Evolutionary conservation across 2,888 invertebrate species (phyloP).

Genomic region (Polylopha cassiicola): DNA sequence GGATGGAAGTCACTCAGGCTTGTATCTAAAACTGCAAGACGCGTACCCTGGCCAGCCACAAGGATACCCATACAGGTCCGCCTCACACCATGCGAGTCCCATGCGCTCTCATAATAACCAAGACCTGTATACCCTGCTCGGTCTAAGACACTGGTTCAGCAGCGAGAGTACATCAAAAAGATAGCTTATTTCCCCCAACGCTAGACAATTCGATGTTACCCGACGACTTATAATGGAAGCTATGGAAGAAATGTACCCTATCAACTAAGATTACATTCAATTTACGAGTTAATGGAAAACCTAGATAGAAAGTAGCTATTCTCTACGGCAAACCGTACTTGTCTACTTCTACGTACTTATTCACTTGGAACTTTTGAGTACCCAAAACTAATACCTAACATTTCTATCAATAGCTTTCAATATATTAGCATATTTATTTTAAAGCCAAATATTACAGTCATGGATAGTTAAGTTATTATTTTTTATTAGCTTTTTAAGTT

Average conservation of each 20-base stretch:
- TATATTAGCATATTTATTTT: conserved; percentile 75
- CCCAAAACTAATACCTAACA: conserved; percentile 2
- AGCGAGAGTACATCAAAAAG: conserved; percentile 68
- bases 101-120: conserved; percentile 53
- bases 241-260: conserved; percentile 51
- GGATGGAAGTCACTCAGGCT: conserved; percentile 32
- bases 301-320: conserved; percentile 12
- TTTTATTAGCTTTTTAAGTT: conserved; percentile 69
- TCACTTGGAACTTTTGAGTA: conserved; percentile 9
- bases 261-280: conserved; percentile 25
- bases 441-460: conserved; percentile 78
- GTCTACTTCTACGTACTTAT: no score
- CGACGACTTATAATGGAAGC: conserved; percentile 73
- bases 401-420: conserved; percentile 65
- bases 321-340: conserved; percentile 10
- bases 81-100: conserved; percentile 47
- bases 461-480: conserved; percentile 69
- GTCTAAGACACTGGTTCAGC: conserved; percentile 70
- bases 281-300: conserved; percentile 15
- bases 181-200: conserved; percentile 50
- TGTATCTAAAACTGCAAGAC: conserved; percentile 42
- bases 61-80: conserved; percentile 48
- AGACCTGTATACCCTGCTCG: conserved; percentile 66
- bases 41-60: conserved; percentile 48
- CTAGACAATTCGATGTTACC: conserved; percentile 73